Conservation (phyloP, 2,113 vertebrate species). For the Alaudala cheleensis region DNA sequence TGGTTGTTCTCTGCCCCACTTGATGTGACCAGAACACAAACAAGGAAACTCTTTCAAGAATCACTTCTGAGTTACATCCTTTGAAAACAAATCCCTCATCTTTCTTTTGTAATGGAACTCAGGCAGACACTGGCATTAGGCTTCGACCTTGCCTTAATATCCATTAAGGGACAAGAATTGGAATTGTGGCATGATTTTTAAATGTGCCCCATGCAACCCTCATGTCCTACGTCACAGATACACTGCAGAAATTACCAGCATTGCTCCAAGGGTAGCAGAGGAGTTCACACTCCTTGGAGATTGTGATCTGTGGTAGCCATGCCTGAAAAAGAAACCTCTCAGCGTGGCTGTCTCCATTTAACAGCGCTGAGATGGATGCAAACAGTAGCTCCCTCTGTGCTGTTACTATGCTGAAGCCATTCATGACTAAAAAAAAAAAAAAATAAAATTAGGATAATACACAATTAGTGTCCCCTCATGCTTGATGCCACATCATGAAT, state of each 20-base stretch:
- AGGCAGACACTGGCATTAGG: background rate
- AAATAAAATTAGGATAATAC: background rate
- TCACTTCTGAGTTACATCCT: background rate
- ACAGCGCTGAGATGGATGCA: background rate
- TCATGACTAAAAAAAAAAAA: background rate
- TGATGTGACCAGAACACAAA: background rate
- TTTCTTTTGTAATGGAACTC: background rate
- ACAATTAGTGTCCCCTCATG: background rate
- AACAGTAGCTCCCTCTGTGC: background rate
- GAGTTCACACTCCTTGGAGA: background rate
- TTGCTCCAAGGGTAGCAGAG: background rate
- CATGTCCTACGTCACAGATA: slow-evolving; percentile 5
- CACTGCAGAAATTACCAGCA: background rate
- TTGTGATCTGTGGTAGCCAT: background rate
- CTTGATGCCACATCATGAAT: background rate
- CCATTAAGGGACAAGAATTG: background rate
- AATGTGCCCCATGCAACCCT: rapidly evolving
- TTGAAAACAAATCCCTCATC: background rate
- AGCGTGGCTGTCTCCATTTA: rapidly evolving
- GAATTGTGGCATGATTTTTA: background rate
- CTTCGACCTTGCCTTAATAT: background rate
- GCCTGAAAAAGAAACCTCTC: background rate
- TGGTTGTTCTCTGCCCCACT: background rate
- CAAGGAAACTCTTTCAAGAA: background rate
- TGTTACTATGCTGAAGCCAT: background rate